These are phyloP conservation scores for Notamacropus eugenii DNA, from an alignment of 2,797 vertebrate species.

Conservation along the genomic window DNA sequence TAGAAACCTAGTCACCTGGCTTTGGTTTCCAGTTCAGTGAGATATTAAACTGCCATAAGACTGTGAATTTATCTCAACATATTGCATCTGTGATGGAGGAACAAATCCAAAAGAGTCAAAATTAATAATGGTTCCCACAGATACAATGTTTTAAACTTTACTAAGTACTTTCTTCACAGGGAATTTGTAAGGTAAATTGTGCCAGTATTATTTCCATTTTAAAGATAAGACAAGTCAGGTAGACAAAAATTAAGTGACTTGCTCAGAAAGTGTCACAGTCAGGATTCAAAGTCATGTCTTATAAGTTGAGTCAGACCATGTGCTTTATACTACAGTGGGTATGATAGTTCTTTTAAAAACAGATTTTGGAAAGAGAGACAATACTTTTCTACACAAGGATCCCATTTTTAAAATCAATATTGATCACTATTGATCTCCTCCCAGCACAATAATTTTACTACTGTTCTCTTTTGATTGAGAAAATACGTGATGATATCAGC, in stretches of 20 bases:
- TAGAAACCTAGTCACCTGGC: background rate
- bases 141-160: background rate
- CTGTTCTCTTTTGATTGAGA: background rate
- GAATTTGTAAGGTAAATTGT: background rate
- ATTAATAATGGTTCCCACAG: background rate
- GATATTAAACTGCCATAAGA: background rate
- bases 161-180: background rate
- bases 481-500: background rate
- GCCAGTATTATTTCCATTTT: background rate
- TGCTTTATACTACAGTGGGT: background rate
- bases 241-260: background rate
- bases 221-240: background rate
- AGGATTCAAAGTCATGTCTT: background rate
- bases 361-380: background rate
- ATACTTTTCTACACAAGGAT: background rate
- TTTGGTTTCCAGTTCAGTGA: background rate
- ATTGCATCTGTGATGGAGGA: background rate
- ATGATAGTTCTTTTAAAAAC: background rate
- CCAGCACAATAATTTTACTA: background rate
- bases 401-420: background rate
- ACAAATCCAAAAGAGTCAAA: background rate
- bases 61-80: background rate
- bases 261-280: background rate
- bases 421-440: background rate
- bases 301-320: background rate